Evolutionary conservation across 92 coral and sea anemone genomes (phyloP).

Genomic region (Virgularia gustaviana): DNA sequence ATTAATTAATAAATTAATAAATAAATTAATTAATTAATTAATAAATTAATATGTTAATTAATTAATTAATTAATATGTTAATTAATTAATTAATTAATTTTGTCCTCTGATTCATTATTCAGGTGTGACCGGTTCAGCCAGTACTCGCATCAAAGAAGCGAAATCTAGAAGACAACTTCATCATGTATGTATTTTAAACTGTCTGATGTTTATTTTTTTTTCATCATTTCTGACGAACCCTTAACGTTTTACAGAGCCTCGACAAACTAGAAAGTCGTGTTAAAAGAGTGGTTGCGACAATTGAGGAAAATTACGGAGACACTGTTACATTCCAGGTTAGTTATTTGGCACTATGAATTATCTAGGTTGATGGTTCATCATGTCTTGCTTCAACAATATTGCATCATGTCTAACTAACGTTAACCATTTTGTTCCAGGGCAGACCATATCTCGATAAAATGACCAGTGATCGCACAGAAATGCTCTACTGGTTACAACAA

Average conservation of each 20-base stretch:
- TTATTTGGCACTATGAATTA: too few relatives aligned
- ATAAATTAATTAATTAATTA: too few relatives aligned
- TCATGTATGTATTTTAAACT: constrained; percentile 52
- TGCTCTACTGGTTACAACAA: constrained; percentile 96
- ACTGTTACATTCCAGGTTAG: constrained; percentile 84
- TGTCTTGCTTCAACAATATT: neutral
- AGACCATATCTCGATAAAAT: constrained; percentile 88
- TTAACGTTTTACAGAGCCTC: constrained; percentile 50
- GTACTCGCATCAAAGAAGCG: constrained; percentile 80
- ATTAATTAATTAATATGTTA: neutral
- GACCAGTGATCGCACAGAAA: constrained; percentile 85
- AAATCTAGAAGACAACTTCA: constrained; percentile 70
- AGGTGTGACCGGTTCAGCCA: constrained; percentile 71
- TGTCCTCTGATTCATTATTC: neutral
- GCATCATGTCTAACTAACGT: neutral
- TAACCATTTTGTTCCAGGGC: constrained; percentile 53
- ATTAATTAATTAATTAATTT: neutral
- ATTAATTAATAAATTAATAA: too few relatives aligned
- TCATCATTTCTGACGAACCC: neutral
- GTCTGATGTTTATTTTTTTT: neutral
- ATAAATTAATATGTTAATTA: neutral
- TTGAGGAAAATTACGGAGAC: constrained; percentile 70
- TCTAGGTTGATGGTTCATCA: too few relatives aligned
- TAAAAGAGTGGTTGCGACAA: constrained; percentile 60
- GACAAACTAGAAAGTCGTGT: constrained; percentile 65